phyloP scores from a whole-genome alignment of 1,140 invertebrate genomes.

The Caerostris darwini region DNA sequence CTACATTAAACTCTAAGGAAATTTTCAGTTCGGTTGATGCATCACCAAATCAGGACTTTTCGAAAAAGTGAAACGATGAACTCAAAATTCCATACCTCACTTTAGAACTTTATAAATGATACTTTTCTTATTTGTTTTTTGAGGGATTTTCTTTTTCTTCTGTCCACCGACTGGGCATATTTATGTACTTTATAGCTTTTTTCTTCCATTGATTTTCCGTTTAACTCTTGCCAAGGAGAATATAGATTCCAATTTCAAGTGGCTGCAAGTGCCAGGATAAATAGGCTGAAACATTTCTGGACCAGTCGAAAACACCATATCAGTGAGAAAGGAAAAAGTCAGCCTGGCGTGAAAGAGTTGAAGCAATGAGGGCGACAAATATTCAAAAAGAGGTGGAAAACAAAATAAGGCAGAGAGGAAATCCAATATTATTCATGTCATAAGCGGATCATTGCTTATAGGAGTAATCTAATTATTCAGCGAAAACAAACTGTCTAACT shows the following conservation, averaged over 20 bases:
- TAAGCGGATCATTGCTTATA: background rate
- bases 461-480: conserved; percentile 17
- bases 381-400: background rate
- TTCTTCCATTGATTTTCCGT: conserved; percentile 35
- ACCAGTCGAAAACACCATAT: conserved; percentile 22
- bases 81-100: conserved; percentile 4
- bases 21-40: conserved; percentile 14
- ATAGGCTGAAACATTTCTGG: conserved; percentile 4
- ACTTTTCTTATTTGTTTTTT: conserved; percentile 15
- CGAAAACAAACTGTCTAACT: background rate
- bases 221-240: conserved; percentile 30
- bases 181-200: conserved; percentile 40
- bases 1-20: conserved; percentile 27
- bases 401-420: background rate
- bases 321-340: background rate
- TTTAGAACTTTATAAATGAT: conserved; percentile 14
- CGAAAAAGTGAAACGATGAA: background rate
- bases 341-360: background rate
- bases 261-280: background rate
- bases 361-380: conserved; percentile 12
- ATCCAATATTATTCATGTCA: background rate
- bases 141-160: background rate
- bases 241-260: conserved; percentile 36
- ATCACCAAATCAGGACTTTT: conserved; percentile 41
- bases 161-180: conserved; percentile 23